Evolutionary conservation across 2,888 invertebrate genomes (phyloP), one percentile per base, ranked within the genome.

Genomic region (Ischnus inquisitorius): DNA sequence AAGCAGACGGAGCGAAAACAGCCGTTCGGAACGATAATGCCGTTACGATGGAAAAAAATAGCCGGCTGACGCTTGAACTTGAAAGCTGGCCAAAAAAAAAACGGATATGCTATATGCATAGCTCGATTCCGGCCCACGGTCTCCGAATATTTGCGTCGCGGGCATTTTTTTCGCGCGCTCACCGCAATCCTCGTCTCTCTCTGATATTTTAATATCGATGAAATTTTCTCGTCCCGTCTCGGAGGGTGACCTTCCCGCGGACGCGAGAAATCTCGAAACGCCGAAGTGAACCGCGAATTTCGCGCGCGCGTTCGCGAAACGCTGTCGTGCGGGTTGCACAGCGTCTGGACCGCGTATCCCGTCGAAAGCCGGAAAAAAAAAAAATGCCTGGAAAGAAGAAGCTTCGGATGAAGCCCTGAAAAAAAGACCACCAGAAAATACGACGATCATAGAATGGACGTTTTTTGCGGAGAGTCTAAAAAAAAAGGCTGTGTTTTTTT

Each of bases 21-120:
- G 57, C 22, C 57, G 57, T 14, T 57, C 57, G 57, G 12, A 10
- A 16, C 34, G 34, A 34, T 34, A 19, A 51, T 19, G 51, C 51
- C 16, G 51, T 51, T 51, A 51, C 51, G 51, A 51, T 16, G 51
- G 51, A 51, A 65, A 65, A 54, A 76, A 79, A 69, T 64, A 67
- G 51, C 12, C 39, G 19, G 19, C n/a, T 46, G 43, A 71, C 72
- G 78, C 79, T 84, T 84, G 86, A 86, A 84, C 86, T 84, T 86
- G 85, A 86, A 82, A 80, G 74, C 41, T 72, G 67, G 86, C 84
- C 80, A 80, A 76, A 69, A 74, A 79, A 78, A 79, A 84, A 82
- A 78, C 34, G 4, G 8, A 34, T 34, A 34, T 34, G 8, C 34
- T 4, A 34, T 34, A 34, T 8, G 34, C 4, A 74, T 10, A 82